Percentiles rank a stretch among this genome's conserved stretches.
phyloP scores from a whole-genome alignment of 2,797 vertebrate species.

The Acanthurus tractus region DNA sequence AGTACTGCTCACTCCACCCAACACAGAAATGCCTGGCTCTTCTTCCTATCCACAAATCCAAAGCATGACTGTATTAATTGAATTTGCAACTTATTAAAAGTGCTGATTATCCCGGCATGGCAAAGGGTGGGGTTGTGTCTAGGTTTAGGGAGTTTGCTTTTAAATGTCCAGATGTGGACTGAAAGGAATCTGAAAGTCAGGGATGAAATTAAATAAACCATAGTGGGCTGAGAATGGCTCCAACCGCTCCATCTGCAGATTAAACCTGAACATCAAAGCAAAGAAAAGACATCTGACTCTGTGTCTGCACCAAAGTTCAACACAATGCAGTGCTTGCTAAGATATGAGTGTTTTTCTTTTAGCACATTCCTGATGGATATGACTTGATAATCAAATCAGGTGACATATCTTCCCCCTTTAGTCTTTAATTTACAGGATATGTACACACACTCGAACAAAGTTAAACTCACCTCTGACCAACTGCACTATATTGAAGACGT shows the following conservation, averaged over 20 bases:
- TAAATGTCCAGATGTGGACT: slow-evolving; percentile 45
- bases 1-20: background rate
- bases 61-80: slow-evolving; percentile 30
- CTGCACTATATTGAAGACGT: slow-evolving; percentile 10
- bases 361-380: background rate
- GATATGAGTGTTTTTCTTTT: background rate
- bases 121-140: background rate
- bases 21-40: background rate
- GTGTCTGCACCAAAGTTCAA: slow-evolving; percentile 13
- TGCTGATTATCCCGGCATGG: slow-evolving; percentile 2
- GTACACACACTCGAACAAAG: background rate
- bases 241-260: slow-evolving; percentile 3
- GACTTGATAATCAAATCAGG: slow-evolving; percentile 9
- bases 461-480: slow-evolving; percentile 27
- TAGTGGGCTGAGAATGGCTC: slow-evolving; percentile 1
- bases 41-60: slow-evolving; percentile 23
- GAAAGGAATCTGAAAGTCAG: slow-evolving; percentile 4
- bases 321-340: background rate
- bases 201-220: slow-evolving; percentile 37
- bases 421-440: slow-evolving; percentile 6
- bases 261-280: slow-evolving; percentile 32
- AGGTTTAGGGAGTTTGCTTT: slow-evolving; percentile 2
- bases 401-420: background rate
- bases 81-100: slow-evolving; percentile 45
- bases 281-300: slow-evolving; percentile 2